Conservation (phyloP, 1,140 invertebrate species). For the Onthophagus taurus region DNA sequence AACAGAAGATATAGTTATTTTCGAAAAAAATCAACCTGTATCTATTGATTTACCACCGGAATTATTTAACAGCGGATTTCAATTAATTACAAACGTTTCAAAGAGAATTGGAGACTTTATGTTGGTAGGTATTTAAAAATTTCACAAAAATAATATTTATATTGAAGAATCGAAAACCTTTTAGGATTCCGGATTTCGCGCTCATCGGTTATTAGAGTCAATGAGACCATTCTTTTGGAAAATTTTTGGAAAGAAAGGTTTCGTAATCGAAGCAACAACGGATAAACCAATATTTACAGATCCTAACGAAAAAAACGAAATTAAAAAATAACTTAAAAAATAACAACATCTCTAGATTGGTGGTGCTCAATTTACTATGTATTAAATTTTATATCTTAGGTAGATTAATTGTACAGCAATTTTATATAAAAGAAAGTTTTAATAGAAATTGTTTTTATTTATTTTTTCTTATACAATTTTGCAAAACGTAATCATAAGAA, state of each 20-base stretch:
- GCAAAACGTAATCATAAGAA: too few species aligned
- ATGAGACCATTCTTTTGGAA: slow-evolving; percentile 45
- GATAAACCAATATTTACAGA: slow-evolving; percentile 36
- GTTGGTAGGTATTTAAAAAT: slow-evolving; percentile 45
- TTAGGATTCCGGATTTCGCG: slow-evolving; percentile 44
- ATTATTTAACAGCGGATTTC: slow-evolving; percentile 60
- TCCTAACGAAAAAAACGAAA: slow-evolving; percentile 15
- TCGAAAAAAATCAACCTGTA: slow-evolving; percentile 50
- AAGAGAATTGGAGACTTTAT: slow-evolving; percentile 57
- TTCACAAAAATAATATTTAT: not conserved
- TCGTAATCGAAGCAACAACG: slow-evolving; percentile 35
- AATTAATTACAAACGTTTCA: slow-evolving; percentile 58
- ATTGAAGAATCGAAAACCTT: slow-evolving; percentile 22
- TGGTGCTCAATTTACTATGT: too few species aligned
- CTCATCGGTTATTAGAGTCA: slow-evolving; percentile 42
- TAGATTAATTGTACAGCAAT: not conserved
- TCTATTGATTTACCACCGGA: slow-evolving; percentile 53
- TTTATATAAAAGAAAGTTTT: not conserved
- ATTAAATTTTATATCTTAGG: too few species aligned
- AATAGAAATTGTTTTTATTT: too few species aligned
- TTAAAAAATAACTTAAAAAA: not conserved
- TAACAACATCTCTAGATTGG: too few species aligned
- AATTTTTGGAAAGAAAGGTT: slow-evolving; percentile 42
- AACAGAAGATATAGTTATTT: slow-evolving; percentile 56
- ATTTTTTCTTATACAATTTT: too few species aligned